Conservation (phyloP, 2,888 invertebrate species). For the Pyrocoelia pectoralis region DNA sequence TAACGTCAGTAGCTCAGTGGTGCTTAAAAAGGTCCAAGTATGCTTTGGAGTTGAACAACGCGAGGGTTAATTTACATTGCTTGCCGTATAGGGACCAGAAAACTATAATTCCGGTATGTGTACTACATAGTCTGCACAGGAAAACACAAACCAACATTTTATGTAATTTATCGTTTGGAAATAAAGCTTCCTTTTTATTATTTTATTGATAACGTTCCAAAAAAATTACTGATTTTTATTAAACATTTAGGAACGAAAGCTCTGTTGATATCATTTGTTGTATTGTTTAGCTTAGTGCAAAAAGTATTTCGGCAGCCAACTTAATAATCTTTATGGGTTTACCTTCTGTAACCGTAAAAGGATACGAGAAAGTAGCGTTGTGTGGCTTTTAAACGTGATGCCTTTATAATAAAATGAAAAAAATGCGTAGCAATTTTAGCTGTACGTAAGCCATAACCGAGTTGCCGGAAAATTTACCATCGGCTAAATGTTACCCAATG, state of each 20-base stretch:
- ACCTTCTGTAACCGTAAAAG: too few species aligned
- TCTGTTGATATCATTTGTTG: background rate
- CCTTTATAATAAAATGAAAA: too few species aligned
- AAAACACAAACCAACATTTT: slow-evolving; percentile 28
- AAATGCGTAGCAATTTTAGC: too few species aligned
- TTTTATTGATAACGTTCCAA: background rate
- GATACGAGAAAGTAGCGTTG: too few species aligned
- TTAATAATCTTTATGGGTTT: too few species aligned
- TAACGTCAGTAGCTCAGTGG: slow-evolving; percentile 36
- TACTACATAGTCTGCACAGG: slow-evolving; percentile 19
- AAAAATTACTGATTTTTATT: background rate
- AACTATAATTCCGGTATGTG: slow-evolving; percentile 33
- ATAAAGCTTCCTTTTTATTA: slow-evolving; percentile 12
- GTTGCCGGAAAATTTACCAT: too few species aligned
- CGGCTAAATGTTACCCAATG: too few species aligned
- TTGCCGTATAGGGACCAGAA: slow-evolving; percentile 30
- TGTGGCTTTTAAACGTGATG: too few species aligned
- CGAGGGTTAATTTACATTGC: slow-evolving; percentile 37
- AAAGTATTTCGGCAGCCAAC: too few species aligned
- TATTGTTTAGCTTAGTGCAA: too few species aligned
- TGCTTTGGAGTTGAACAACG: slow-evolving; percentile 33
- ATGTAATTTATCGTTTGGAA: background rate
- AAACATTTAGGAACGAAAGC: slow-evolving; percentile 5
- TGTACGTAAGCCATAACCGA: too few species aligned
- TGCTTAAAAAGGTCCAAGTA: slow-evolving; percentile 38